Evolutionary conservation across 2,888 invertebrate species (phyloP), one percentile per base, ranked within the genome.

Genomic region (Drosophila differens): DNA sequence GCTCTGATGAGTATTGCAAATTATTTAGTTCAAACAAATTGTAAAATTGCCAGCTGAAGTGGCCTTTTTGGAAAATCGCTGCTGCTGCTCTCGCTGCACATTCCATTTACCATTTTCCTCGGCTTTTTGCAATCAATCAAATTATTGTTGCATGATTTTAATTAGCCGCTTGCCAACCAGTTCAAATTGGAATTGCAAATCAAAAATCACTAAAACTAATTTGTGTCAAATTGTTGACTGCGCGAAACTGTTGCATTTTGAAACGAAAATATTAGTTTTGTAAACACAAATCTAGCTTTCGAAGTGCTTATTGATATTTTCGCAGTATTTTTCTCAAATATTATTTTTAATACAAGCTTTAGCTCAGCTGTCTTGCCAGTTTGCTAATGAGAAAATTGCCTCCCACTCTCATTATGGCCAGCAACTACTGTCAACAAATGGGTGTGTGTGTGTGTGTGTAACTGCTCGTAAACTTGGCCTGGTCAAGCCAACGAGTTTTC

Each of bases 371-470:
- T 49, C 60, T 74, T 51, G 39, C 1, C 16, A 12, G 35, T 74
- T 47, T 68, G 63, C 85, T 82, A 84, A 82, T 82, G 85, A 82
- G 67, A 70, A 82, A 81, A 81, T 74, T 75, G 82, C 52, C 61
- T 10, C 10, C 28, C 60, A 54, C 22, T 16, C 28, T 28, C 35
- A 52, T 35, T 32, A 55, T 28, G 28, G 25, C 32, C 28, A n/a
- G 55, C 22, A 55, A 37, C 49, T 67, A 60, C 78, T 77, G 77
- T 77, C 78, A 77, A 72, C 77, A 73, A 72, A 68, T 58, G n/a
- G n/a, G 9, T n/a, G 54, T 37, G 10, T 79, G 53, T 22, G 6
- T 44, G 47, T 47, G 54, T 74, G 59, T 35, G 35, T 19, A 30
- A 62, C 73, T 70, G 64, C 55, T 78, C 74, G 82, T 82, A 74